These are phyloP conservation scores for Iselma pallidipennis DNA, from an alignment of 2,888 invertebrate species.

Conservation along the genomic window DNA sequence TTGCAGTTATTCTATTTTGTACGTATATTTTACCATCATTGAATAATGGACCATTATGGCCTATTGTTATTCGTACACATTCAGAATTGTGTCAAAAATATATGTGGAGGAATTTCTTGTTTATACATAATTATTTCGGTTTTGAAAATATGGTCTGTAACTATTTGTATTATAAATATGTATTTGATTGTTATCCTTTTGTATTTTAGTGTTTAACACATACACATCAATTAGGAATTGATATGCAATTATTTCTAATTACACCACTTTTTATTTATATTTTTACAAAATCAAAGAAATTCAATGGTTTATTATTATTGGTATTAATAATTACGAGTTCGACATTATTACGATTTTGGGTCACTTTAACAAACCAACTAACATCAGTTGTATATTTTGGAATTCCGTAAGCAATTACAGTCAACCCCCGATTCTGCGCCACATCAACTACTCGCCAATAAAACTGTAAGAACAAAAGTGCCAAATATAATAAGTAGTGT, in stretches of 20 bases:
- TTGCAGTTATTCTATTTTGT: constrained; percentile 66
- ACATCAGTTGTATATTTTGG: constrained; percentile 69
- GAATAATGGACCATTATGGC: constrained; percentile 69
- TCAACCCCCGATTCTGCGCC: no score
- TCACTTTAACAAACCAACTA: constrained; percentile 60
- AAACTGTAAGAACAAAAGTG: no score
- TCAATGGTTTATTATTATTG: constrained; percentile 55
- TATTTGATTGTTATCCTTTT: constrained; percentile 10
- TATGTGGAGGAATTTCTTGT: constrained; percentile 70
- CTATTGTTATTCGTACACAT: constrained; percentile 65
- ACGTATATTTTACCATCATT: constrained; percentile 64
- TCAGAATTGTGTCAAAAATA: constrained; percentile 65
- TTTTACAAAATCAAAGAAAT: constrained; percentile 61
- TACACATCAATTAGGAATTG: constrained; percentile 70
- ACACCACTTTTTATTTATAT: constrained; percentile 62
- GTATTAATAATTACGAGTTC: constrained; percentile 57
- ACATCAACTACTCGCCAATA: no score
- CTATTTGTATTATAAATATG: constrained; percentile 17
- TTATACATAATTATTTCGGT: constrained; percentile 70
- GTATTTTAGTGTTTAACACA: constrained; percentile 64
- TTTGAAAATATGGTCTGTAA: constrained; percentile 71
- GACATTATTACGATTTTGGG: constrained; percentile 63
- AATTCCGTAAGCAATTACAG: constrained; percentile 63
- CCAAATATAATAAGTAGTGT: no score
- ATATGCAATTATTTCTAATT: constrained; percentile 66